A percentile compares a stretch with the other conserved stretches of the same genome.
Conservation (phyloP, 2,888 invertebrate species). For the Elgonia sp. region DNA sequence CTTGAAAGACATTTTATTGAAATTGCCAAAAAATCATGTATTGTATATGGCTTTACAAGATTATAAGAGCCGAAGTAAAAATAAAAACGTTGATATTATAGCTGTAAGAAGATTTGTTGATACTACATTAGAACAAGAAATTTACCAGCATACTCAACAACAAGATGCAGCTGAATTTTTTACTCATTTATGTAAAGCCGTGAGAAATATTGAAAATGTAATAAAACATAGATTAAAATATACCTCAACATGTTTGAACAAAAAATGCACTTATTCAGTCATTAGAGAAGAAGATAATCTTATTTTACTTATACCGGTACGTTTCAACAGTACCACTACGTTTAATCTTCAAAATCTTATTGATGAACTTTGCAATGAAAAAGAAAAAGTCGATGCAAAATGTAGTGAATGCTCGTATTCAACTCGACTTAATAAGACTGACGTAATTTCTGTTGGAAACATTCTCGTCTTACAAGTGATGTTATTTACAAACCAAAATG, state of each 20-base stretch:
- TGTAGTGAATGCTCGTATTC: background rate
- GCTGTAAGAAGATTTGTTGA: background rate
- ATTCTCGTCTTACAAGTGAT: conserved; percentile 27
- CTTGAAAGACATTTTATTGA: conserved; percentile 3
- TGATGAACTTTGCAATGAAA: background rate
- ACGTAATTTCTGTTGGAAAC: conserved; percentile 5
- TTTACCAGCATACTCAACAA: background rate
- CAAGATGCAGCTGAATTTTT: conserved; percentile 21
- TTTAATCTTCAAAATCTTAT: background rate
- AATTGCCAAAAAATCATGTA: conserved; percentile 11
- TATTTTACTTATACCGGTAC: background rate
- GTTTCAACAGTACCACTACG: background rate
- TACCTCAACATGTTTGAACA: background rate
- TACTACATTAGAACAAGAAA: background rate
- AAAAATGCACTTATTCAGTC: background rate
- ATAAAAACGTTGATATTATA: background rate
- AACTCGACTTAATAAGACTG: conserved; percentile 3
- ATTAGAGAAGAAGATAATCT: conserved; percentile 1
- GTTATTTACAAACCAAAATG: conserved; percentile 9
- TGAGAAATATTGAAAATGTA: background rate
- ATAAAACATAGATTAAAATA: conserved; percentile 6
- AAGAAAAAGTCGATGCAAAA: background rate
- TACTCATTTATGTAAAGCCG: background rate
- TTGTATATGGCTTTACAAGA: background rate
- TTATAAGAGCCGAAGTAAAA: conserved; percentile 2